Evolutionary conservation across 2,113 vertebrate species (phyloP).

Genomic region (Ciconia maguari): DNA sequence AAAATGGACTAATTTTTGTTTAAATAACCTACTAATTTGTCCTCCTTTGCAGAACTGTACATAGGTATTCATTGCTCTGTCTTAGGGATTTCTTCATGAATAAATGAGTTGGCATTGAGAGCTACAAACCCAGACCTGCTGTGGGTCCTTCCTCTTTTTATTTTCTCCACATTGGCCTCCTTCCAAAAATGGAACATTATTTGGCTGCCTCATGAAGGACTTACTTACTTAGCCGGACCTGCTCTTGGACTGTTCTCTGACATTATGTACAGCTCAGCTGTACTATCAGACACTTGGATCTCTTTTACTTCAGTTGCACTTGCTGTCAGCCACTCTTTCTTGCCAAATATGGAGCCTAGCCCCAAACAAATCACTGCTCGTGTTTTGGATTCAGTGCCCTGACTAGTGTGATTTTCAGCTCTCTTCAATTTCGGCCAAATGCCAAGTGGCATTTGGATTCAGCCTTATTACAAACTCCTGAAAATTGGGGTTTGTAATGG

Average conservation of each 20-base stretch:
- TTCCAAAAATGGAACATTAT: neutral
- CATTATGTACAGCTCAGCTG: neutral
- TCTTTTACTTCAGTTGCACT: neutral
- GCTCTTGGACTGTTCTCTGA: neutral
- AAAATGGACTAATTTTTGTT: neutral
- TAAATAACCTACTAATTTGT: neutral
- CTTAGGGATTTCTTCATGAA: neutral
- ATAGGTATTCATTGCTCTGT: neutral
- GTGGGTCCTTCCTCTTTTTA: neutral
- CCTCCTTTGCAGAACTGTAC: neutral
- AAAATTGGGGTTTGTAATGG: slow-evolving; percentile 30
- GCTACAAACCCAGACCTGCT: neutral
- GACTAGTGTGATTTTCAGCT: slow-evolving; percentile 30
- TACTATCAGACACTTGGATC: slow-evolving; percentile 12
- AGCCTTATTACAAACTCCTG: neutral
- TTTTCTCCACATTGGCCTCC: neutral
- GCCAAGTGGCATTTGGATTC: neutral
- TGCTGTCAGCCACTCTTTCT: slow-evolving; percentile 22
- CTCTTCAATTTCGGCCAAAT: neutral
- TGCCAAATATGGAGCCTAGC: neutral
- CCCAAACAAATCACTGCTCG: slow-evolving; percentile 35
- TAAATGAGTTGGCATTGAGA: neutral
- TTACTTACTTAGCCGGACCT: slow-evolving; percentile 2
- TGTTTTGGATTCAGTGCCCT: slow-evolving; percentile 13
- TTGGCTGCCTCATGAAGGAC: neutral